Evolutionary conservation across 1,140 invertebrate genomes (phyloP).

Genomic region (Chelonus insularis): DNA sequence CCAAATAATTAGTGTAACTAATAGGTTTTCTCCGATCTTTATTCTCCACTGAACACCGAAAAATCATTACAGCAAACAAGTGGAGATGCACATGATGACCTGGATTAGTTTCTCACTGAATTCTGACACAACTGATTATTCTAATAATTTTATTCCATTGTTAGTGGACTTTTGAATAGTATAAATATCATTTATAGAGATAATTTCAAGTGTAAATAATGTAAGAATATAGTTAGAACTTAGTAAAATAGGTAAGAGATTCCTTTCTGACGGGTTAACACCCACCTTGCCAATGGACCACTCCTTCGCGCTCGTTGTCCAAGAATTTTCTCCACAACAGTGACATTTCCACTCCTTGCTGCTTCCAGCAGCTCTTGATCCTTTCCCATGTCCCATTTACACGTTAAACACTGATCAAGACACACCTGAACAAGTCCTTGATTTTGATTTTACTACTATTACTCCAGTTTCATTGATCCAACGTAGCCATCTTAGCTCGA

Average conservation of each 20-base stretch:
- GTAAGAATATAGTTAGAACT: not conserved
- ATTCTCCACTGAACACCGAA: not conserved
- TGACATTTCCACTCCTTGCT: constrained; percentile 86
- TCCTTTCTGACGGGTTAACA: constrained; percentile 46
- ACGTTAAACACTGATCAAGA: constrained; percentile 43
- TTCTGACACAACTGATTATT: not conserved
- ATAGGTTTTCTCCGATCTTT: not conserved
- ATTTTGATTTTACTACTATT: constrained; percentile 66
- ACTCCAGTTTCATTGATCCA: constrained; percentile 64
- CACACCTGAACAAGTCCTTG: constrained; percentile 61
- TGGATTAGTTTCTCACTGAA: not conserved
- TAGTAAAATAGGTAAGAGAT: constrained; percentile 28
- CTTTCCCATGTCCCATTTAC: constrained; percentile 85
- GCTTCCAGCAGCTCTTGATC: constrained; percentile 95
- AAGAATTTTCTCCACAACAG: constrained; percentile 88
- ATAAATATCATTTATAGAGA: too few species aligned
- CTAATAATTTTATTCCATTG: not conserved
- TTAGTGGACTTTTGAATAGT: too few species aligned
- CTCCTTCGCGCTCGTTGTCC: constrained; percentile 86
- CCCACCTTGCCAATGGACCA: constrained; percentile 89
- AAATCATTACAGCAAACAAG: constrained; percentile 30
- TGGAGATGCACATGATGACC: constrained; percentile 21
- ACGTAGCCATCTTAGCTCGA: constrained; percentile 68
- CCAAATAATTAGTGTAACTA: not conserved
- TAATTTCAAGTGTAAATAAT: too few species aligned